Percentiles rank a stretch among this genome's conserved stretches.
These are phyloP conservation scores for Cephus pygmeus DNA, from an alignment of 2,888 invertebrate genomes.

Conservation along the genomic window DNA sequence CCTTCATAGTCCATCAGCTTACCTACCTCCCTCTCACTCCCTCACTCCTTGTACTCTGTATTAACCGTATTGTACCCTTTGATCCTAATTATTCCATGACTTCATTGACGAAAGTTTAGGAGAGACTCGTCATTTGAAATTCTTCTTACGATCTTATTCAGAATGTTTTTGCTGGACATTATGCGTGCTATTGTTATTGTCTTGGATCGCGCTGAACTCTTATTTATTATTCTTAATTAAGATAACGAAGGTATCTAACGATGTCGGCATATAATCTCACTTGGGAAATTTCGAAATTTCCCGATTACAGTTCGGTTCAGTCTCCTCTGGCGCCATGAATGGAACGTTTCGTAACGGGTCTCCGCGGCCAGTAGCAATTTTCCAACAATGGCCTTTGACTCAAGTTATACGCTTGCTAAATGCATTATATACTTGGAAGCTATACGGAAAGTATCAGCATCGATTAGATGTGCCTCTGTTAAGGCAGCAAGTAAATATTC, in stretches of 20 bases:
- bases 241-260: background rate
- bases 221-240: background rate
- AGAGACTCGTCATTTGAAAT: background rate
- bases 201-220: background rate
- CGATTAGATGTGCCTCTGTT: background rate
- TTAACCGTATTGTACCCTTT: background rate
- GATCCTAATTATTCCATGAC: background rate
- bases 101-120: background rate
- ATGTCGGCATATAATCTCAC: background rate
- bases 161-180: background rate
- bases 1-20: background rate
- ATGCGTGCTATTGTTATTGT: background rate
- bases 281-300: background rate
- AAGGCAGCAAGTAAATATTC: background rate
- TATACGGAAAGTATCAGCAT: background rate
- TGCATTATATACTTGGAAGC: background rate
- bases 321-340: background rate
- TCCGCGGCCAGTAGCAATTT: background rate
- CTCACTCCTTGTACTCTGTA: background rate
- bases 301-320: background rate
- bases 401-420: background rate
- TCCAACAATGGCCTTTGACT: background rate
- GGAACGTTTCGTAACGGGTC: background rate
- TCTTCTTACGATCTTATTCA: background rate
- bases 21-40: background rate